Percentiles rank a stretch among this genome's conserved stretches.
These are phyloP conservation scores for Watsonalla binaria DNA, from an alignment of 2,888 invertebrate genomes.

Conservation along the genomic window DNA sequence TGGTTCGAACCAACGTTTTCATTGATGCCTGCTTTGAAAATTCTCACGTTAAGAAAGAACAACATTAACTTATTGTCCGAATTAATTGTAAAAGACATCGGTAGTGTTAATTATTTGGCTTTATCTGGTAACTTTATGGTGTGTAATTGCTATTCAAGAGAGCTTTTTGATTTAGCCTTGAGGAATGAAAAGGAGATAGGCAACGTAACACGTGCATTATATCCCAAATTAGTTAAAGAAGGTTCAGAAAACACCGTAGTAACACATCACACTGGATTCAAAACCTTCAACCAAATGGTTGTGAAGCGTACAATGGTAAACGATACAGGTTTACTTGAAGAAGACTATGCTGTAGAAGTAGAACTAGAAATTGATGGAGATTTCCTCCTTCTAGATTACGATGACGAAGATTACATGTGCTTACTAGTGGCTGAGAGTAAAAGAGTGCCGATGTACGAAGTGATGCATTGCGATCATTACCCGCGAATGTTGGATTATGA, in stretches of 20 bases:
- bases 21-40: constrained; percentile 50
- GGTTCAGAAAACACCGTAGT: constrained; percentile 1
- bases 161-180: constrained; percentile 63
- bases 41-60: constrained; percentile 71
- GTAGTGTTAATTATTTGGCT: constrained; percentile 61
- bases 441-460: constrained; percentile 22
- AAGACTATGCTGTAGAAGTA: constrained; percentile 13
- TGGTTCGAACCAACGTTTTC: constrained; percentile 72
- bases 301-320: constrained; percentile 22
- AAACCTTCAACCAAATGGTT: constrained; percentile 34
- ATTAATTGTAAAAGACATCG: constrained; percentile 78
- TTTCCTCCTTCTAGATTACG: constrained; percentile 46
- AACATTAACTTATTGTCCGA: constrained; percentile 76
- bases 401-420: constrained; percentile 34
- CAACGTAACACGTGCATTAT: background rate
- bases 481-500: constrained; percentile 23
- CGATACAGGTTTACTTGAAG: constrained; percentile 11
- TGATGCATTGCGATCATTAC: constrained; percentile 28
- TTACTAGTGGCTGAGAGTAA: constrained; percentile 30
- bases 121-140: constrained; percentile 78
- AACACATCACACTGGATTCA: constrained; percentile 36
- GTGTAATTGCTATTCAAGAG: constrained; percentile 77
- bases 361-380: constrained; percentile 24
- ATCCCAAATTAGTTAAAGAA: background rate
- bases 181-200: constrained; percentile 23